These are phyloP conservation scores for Mimachlamys varia DNA, from an alignment of 2,888 invertebrate genomes.

Conservation along the genomic window DNA sequence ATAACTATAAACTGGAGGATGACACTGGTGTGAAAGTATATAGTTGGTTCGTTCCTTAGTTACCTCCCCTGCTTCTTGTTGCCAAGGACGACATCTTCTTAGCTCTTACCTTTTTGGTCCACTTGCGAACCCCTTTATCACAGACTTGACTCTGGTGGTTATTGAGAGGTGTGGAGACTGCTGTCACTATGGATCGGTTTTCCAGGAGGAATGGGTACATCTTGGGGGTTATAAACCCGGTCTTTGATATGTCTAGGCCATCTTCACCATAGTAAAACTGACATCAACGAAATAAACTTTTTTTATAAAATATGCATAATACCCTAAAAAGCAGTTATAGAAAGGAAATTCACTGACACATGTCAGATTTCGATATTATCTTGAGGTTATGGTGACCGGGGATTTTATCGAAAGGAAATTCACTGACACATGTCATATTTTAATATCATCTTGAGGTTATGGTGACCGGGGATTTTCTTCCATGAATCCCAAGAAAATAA, in stretches of 20 bases:
- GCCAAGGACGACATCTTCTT: neutral
- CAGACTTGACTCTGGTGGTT: slow-evolving; percentile 14
- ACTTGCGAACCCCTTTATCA: slow-evolving; percentile 78
- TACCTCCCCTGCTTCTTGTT: neutral
- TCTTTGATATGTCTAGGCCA: slow-evolving; percentile 90
- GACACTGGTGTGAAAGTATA: too few relatives aligned
- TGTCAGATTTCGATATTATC: too few relatives aligned
- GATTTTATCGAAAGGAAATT: too few relatives aligned
- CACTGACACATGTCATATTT: too few relatives aligned
- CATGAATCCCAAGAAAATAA: too few relatives aligned
- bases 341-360: too few relatives aligned
- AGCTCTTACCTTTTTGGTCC: slow-evolving; percentile 83
- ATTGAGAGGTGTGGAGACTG: neutral
- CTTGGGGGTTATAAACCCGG: slow-evolving; percentile 90
- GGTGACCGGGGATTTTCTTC: too few relatives aligned
- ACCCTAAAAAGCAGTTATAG: too few relatives aligned
- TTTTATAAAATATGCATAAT: neutral
- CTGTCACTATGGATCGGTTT: slow-evolving; percentile 83
- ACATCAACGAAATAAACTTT: slow-evolving; percentile 53
- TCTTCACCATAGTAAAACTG: slow-evolving; percentile 85
- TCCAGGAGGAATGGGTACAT: slow-evolving; percentile 92
- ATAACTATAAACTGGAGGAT: too few relatives aligned
- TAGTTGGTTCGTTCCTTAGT: neutral
- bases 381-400: too few relatives aligned
- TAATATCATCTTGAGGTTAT: too few relatives aligned